Evolutionary conservation across 1,140 invertebrate species (phyloP).

Genomic region (Drosophila quadrilineata): DNA sequence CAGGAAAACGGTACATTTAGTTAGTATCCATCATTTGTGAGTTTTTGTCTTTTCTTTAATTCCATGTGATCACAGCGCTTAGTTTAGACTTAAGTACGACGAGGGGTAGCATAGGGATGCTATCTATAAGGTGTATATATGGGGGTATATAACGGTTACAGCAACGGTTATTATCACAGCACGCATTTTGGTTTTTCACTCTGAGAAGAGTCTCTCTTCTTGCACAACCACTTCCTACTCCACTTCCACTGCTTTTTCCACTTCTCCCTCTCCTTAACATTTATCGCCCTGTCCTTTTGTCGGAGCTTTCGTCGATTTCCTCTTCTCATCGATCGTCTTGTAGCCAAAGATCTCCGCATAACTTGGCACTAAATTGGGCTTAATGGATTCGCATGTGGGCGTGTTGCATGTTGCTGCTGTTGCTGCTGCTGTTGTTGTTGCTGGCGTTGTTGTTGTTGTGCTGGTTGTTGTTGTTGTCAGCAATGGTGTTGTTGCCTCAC

Average conservation of each 20-base stretch:
- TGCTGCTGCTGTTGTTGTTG: slow-evolving; percentile 22
- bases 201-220: slow-evolving; percentile 17
- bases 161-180: slow-evolving; percentile 69
- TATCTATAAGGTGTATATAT: background rate
- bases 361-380: slow-evolving; percentile 65
- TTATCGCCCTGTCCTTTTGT: slow-evolving; percentile 50
- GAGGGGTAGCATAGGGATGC: slow-evolving; percentile 16
- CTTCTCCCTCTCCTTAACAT: slow-evolving; percentile 27
- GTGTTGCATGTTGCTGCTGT: slow-evolving; percentile 23
- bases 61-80: slow-evolving; percentile 73
- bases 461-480: slow-evolving; percentile 20
- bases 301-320: slow-evolving; percentile 44
- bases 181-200: slow-evolving; percentile 43
- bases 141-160: slow-evolving; percentile 10
- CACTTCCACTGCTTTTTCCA: too few species aligned
- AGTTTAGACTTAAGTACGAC: slow-evolving; percentile 49
- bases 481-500: slow-evolving; percentile 6
- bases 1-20: background rate
- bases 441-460: slow-evolving; percentile 17
- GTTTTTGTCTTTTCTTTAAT: slow-evolving; percentile 47
- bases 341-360: slow-evolving; percentile 68
- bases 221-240: too few species aligned
- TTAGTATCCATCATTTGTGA: background rate
- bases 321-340: slow-evolving; percentile 60
- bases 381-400: slow-evolving; percentile 52